Conservation (phyloP, 2,113 vertebrate species). For the western clawed frog (Xenopus tropicalis) region DNA sequence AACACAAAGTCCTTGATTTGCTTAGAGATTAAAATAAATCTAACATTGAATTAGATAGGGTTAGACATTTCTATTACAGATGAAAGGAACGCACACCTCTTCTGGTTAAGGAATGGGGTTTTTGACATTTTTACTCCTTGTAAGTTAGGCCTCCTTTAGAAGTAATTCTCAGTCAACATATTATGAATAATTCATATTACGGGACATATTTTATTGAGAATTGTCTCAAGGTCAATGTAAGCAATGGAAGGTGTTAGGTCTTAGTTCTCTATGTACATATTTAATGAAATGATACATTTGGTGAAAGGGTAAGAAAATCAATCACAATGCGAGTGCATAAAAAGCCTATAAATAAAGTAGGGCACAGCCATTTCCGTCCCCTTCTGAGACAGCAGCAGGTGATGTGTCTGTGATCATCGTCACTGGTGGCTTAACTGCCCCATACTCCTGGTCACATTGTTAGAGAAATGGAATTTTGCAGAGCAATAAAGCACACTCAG, state of each 20-base stretch:
- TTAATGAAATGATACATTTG: conserved; percentile 31
- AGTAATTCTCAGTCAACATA: conserved; percentile 24
- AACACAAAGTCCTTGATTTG: not conserved
- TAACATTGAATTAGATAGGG: not conserved
- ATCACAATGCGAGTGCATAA: conserved; percentile 17
- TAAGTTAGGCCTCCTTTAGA: conserved; percentile 13
- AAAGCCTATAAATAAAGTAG: conserved; percentile 34
- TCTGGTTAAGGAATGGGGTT: conserved; percentile 13
- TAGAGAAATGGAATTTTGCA: not conserved
- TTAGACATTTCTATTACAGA: conserved; percentile 10
- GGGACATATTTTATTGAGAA: conserved; percentile 21
- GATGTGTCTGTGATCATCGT: not conserved
- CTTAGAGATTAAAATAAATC: not conserved
- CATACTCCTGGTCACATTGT: not conserved
- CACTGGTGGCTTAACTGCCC: not conserved
- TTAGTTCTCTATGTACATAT: conserved; percentile 33
- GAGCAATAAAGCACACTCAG: not conserved
- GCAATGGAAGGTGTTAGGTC: conserved; percentile 28
- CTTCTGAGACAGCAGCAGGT: not conserved
- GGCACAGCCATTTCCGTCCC: not conserved
- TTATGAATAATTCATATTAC: conserved; percentile 36
- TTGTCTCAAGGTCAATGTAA: conserved; percentile 25
- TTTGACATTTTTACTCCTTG: conserved; percentile 10
- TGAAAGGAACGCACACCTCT: conserved; percentile 22
- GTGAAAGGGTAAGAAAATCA: conserved; percentile 30